Conservation (phyloP, 1,140 invertebrate genomes). For the Habropoda laboriosa region DNA sequence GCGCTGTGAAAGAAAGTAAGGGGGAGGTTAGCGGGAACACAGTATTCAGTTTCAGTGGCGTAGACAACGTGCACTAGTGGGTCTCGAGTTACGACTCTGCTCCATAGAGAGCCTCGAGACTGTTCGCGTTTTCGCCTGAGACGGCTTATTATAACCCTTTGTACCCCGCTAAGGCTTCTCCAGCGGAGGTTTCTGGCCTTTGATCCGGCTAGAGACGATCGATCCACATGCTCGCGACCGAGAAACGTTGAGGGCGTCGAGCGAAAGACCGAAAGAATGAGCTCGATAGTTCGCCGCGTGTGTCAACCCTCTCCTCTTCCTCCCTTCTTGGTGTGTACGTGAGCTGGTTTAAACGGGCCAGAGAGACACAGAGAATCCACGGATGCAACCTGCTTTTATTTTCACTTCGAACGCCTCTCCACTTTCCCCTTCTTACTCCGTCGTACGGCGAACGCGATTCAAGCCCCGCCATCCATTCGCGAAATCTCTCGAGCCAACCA, state of each 20-base stretch:
- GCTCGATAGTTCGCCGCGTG: no score
- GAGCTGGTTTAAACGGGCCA: conserved; percentile 57
- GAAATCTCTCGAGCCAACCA: conserved; percentile 29
- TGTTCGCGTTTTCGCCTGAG: conserved; percentile 48
- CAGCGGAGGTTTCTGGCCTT: conserved; percentile 30
- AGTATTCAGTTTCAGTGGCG: conserved; percentile 36
- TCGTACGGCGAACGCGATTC: conserved; percentile 29
- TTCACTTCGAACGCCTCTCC: conserved; percentile 26
- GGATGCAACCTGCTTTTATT: conserved; percentile 47
- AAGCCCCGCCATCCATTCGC: conserved; percentile 53
- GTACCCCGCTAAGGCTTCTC: conserved; percentile 37
- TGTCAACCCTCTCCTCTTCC: no score
- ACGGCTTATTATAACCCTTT: conserved; percentile 71
- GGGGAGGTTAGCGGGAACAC: neutral
- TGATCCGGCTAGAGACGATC: conserved; percentile 31
- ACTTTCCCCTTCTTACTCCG: conserved; percentile 41
- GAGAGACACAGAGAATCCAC: conserved; percentile 23
- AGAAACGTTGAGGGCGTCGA: neutral
- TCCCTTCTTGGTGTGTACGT: conserved; percentile 43
- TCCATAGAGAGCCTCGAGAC: neutral
- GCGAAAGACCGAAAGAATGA: neutral
- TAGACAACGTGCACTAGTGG: neutral
- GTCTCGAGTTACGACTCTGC: conserved; percentile 24
- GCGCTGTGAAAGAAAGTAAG: no score
- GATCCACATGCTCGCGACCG: conserved; percentile 13